Conservation (phyloP, 2,797 vertebrate genomes). For the Perodicticus potto region DNA sequence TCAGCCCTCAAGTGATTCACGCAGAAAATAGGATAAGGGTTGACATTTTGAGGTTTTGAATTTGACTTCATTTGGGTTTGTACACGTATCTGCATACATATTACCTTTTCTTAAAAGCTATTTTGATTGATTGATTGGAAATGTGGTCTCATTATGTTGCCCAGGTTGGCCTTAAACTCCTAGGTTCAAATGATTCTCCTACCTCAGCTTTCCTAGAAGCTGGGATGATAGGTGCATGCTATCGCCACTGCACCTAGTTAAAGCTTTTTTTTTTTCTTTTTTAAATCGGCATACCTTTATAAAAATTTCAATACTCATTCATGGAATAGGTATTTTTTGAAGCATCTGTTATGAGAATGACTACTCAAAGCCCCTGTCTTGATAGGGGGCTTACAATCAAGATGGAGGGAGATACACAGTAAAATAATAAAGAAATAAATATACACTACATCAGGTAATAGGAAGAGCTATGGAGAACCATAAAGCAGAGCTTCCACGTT, state of each 20-base stretch:
- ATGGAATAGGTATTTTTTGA: neutral
- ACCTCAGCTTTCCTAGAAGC: neutral
- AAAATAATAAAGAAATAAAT: neutral
- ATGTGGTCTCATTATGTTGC: neutral
- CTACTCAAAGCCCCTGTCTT: neutral
- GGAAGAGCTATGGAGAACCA: neutral
- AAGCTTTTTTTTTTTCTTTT: neutral
- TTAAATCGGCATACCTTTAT: neutral
- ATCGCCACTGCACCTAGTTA: neutral
- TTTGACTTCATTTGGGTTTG: slow-evolving; percentile 29
- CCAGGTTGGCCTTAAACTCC: neutral
- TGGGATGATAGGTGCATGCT: neutral
- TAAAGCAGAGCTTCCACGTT: neutral
- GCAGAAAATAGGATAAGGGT: neutral
- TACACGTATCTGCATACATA: neutral
- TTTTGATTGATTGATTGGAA: neutral
- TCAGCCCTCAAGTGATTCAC: neutral
- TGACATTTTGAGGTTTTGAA: slow-evolving; percentile 33
- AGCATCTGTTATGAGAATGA: neutral
- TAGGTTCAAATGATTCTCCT: neutral
- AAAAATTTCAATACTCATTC: neutral
- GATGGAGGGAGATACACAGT: neutral
- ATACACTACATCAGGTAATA: neutral
- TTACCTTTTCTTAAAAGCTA: slow-evolving; percentile 18
- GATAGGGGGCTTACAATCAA: neutral